Percentiles rank a stretch among this genome's conserved stretches.
These are phyloP conservation scores for Idaea dimidiata DNA, from an alignment of 2,888 invertebrate species.

Conservation along the genomic window DNA sequence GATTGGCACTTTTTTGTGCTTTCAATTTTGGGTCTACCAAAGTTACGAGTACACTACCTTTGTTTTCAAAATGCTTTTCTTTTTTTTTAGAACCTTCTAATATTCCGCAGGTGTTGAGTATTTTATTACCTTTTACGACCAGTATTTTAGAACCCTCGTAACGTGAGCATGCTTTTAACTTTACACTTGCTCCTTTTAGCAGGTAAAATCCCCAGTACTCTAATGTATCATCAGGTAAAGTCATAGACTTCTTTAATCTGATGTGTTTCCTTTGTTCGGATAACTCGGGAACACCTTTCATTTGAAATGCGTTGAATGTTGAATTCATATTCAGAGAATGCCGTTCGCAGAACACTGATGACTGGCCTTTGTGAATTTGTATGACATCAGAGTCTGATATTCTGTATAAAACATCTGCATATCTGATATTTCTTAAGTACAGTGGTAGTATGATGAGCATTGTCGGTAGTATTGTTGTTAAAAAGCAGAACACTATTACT, in stretches of 20 bases:
- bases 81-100: conserved; percentile 85
- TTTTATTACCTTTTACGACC: conserved; percentile 89
- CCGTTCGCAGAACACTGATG: conserved; percentile 89
- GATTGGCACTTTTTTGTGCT: conserved; percentile 14
- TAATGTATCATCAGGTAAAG: conserved; percentile 89
- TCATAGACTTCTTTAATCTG: conserved; percentile 89
- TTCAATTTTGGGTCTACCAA: conserved; percentile 54
- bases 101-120: conserved; percentile 88
- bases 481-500: conserved; percentile 87
- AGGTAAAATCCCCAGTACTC: conserved; percentile 95
- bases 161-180: conserved; percentile 89
- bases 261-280: conserved; percentile 87
- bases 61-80: conserved; percentile 80
- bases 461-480: conserved; percentile 88
- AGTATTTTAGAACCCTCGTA: conserved; percentile 89
- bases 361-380: conserved; percentile 90
- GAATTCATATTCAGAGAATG: conserved; percentile 89
- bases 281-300: conserved; percentile 85
- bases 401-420: conserved; percentile 88
- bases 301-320: conserved; percentile 86
- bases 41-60: conserved; percentile 77
- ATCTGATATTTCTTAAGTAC: conserved; percentile 87
- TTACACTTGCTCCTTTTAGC: conserved; percentile 88
- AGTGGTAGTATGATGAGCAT: conserved; percentile 88
- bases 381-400: conserved; percentile 92